These are phyloP conservation scores for Zygothrica quintamaculata DNA, from an alignment of 2,888 invertebrate species.

Conservation along the genomic window DNA sequence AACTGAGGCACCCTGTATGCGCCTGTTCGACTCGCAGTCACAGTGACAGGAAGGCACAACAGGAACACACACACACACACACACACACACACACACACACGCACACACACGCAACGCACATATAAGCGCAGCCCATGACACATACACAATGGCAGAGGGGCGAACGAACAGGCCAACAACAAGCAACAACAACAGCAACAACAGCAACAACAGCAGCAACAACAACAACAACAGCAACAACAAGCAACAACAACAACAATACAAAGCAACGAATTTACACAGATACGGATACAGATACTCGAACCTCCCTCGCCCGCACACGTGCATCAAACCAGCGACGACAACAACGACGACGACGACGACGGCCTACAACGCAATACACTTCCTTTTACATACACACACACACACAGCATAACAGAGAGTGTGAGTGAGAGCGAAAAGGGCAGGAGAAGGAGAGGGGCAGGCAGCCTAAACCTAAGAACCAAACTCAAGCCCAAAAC, in stretches of 20 bases:
- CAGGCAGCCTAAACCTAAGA: too few relatives aligned
- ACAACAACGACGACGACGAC: too few relatives aligned
- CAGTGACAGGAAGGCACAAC: conserved; percentile 67
- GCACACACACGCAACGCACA: too few relatives aligned
- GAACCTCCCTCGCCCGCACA: conserved; percentile 72
- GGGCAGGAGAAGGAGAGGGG: too few relatives aligned
- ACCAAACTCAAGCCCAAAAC: conserved; percentile 4
- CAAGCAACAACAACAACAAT: conserved; percentile 29
- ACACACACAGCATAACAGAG: conserved; percentile 21
- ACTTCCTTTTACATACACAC: conserved; percentile 75
- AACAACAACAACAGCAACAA: conserved; percentile 27
- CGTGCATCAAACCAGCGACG: conserved; percentile 57
- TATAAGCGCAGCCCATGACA: conserved; percentile 66
- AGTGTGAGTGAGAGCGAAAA: background rate
- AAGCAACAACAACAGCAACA: conserved; percentile 38
- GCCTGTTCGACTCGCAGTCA: conserved; percentile 47
- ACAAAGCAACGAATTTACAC: conserved; percentile 76
- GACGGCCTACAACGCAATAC: conserved; percentile 77
- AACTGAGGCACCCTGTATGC: conserved; percentile 44
- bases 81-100: conserved; percentile 65
- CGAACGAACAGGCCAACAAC: conserved; percentile 53
- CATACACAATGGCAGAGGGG: conserved; percentile 52
- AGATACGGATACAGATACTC: conserved; percentile 81
- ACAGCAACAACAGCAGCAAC: conserved; percentile 24
- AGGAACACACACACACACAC: conserved; percentile 66